Evolutionary conservation across 1,140 invertebrate genomes (phyloP).

Genomic region (Drosophila pandora): DNA sequence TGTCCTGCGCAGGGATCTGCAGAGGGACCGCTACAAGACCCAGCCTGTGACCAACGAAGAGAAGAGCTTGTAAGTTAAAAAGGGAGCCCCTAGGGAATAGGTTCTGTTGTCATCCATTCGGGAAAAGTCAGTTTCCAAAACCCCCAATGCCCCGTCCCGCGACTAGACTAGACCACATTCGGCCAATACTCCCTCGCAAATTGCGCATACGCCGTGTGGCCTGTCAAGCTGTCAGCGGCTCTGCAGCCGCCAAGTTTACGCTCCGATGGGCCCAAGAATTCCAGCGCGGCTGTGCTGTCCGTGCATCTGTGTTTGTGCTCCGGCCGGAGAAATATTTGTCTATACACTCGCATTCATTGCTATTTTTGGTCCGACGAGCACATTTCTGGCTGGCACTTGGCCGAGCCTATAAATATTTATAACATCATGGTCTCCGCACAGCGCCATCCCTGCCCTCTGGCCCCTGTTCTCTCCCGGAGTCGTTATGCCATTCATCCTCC

Average conservation of each 20-base stretch:
- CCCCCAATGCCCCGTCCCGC: background rate
- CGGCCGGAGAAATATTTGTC: conserved; percentile 13
- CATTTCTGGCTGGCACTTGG: conserved; percentile 54
- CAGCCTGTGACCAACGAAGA: conserved; percentile 88
- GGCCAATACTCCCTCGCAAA: conserved; percentile 22
- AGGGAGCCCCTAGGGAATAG: background rate
- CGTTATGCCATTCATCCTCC: conserved; percentile 11
- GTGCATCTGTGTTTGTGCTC: conserved; percentile 28
- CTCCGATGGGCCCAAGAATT: conserved; percentile 52
- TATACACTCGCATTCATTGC: conserved; percentile 39
- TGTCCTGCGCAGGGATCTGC: conserved; percentile 84
- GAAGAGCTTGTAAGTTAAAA: conserved; percentile 73
- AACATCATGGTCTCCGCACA: conserved; percentile 36
- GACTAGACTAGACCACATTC: background rate
- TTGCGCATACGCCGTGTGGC: conserved; percentile 38
- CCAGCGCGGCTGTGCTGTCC: conserved; percentile 17
- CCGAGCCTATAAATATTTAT: conserved; percentile 57
- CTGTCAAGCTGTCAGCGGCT: conserved; percentile 59
- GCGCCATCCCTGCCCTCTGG: background rate
- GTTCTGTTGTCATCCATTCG: background rate
- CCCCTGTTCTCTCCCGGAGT: background rate
- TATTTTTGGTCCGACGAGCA: conserved; percentile 51
- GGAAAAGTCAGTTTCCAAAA: background rate
- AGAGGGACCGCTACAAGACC: conserved; percentile 86
- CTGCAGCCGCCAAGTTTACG: conserved; percentile 43